phyloP scores from a whole-genome alignment of 2,113 vertebrate species.

The Corydoras maculifer region DNA sequence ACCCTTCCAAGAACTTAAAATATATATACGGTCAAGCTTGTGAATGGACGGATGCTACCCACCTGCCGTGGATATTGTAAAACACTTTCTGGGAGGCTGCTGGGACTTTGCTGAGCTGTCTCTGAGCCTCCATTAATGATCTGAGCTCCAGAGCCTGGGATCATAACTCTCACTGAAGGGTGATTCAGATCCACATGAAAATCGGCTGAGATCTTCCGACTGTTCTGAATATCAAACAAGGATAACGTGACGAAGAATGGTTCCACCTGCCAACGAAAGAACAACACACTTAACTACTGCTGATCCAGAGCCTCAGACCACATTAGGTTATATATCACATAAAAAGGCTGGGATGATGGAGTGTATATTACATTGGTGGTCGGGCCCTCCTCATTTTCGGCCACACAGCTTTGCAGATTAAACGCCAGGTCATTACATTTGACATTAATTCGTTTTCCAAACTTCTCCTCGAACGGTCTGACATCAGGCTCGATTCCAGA shows the following conservation, averaged over 20 bases:
- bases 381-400: constrained; percentile 95
- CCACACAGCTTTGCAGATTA: constrained; percentile 94
- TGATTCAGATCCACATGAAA: constrained; percentile 96
- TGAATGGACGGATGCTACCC: constrained; percentile 6
- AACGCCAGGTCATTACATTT: constrained; percentile 95
- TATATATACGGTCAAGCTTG: background rate
- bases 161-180: constrained; percentile 80
- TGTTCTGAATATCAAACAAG: constrained; percentile 87
- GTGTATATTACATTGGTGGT: constrained; percentile 82
- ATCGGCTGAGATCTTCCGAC: constrained; percentile 91
- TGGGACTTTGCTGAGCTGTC: constrained; percentile 62
- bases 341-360: background rate
- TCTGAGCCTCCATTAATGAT: constrained; percentile 76
- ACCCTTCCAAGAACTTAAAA: background rate
- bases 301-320: too few species aligned
- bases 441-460: constrained; percentile 89
- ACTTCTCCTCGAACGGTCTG: constrained; percentile 94
- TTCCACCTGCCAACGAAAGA: constrained; percentile 74
- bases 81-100: constrained; percentile 66
- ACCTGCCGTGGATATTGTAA: constrained; percentile 92
- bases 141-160: constrained; percentile 59
- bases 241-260: constrained; percentile 93
- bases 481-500: constrained; percentile 84
- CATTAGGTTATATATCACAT: too few species aligned
- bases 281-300: background rate